Evolutionary conservation across 2,888 invertebrate genomes (phyloP), one percentile per base, ranked within the genome.

Genomic region (Stramonita haemastoma): DNA sequence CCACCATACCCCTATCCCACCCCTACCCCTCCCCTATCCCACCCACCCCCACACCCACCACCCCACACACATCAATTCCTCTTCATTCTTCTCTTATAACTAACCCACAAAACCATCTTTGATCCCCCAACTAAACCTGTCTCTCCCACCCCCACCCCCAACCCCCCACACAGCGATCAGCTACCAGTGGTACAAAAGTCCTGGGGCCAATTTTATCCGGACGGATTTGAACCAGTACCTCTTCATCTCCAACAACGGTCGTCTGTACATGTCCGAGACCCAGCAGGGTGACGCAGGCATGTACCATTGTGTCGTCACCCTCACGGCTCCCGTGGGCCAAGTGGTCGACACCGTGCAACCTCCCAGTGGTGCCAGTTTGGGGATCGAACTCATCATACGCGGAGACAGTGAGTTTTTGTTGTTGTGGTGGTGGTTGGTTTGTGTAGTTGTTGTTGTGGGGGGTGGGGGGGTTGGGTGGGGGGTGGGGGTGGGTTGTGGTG

Each of bases 161-260:
- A 6, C 26, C 22, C 5, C 57, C 1, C 15, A 15, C 91, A 19
- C 92, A 94, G 94, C 87, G 46, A 91, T 91, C 0, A 83, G 91
- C 32, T 99, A 98, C 96, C 97, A 98, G 93, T 99, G 99, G 99
- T 98, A 98, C 22, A 97, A 99, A 94, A 98, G 98, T 94, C 97
- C 97, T 94, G 98, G 98, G 93, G 98, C 98, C 0, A 98, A 98
- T 96, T 98, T 99, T 93, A 98, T 99, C 0, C 98, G 99, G 95
- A 98, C 99, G 96, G 98, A 98, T 96, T 97, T 97, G 94, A 97
- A 99, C 86, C 93, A 92, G 4, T 93, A 95, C 92, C 98, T 98
- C 0, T 99, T 99, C 96, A 98, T 99, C 0, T 99, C 99, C 0
- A 97, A 97, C 94, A 99, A 99, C 96, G 99, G 99, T 79, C 98